Base-by-base conservation (phyloP, 2,113 vertebrate species). In the Ursus arctos region DNA sequence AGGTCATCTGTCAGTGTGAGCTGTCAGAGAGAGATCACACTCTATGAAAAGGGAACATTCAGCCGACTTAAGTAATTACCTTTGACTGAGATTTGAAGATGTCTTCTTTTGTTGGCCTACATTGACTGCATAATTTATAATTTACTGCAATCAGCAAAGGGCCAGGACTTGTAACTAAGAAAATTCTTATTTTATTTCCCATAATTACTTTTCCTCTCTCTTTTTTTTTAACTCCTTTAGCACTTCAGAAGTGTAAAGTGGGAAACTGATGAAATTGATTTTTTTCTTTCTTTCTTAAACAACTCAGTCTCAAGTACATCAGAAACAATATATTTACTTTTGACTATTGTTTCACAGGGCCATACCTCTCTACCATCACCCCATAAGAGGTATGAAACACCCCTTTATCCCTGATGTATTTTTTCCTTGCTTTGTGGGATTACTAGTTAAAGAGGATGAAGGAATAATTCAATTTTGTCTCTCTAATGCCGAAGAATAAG, bases 31-130 rank as follows among this genome's bases (percentile, higher is more conserved):
- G 97, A 99, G 99, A 99, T 99, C 99, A 99, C 99, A 99, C 99
- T 99, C 99, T 98, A 99, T 98, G 99, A 99, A 99, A 99, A 99
- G 98, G 97, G 99, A 99, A 99, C 99, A 99, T 99, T 99, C 99
- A 99, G 99, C 98, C 99, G 98, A 99, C 99, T 99, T 99, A 99
- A 99, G 99, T 99, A 99, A 99, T 99, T 99, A 99, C 99, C 99
- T 99, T 99, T 99, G 99, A 99, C 99, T 99, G 99, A 99, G 99
- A 99, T 99, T 99, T 99, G 99, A 99, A 99, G 99, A 99, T 99
- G 99, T 99, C 99, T 99, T 99, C 99, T 99, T 99, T 99, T 99
- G 99, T 99, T 99, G 99, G 99, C 99, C 99, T 99, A 99, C 99
- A 99, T 98, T 99, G 99, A 99, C 99, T 99, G 99, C 99, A 99